Evolutionary conservation across 2,113 vertebrate species (phyloP), one percentile per base, ranked within the genome.

Genomic region (Meleagris gallopavo): DNA sequence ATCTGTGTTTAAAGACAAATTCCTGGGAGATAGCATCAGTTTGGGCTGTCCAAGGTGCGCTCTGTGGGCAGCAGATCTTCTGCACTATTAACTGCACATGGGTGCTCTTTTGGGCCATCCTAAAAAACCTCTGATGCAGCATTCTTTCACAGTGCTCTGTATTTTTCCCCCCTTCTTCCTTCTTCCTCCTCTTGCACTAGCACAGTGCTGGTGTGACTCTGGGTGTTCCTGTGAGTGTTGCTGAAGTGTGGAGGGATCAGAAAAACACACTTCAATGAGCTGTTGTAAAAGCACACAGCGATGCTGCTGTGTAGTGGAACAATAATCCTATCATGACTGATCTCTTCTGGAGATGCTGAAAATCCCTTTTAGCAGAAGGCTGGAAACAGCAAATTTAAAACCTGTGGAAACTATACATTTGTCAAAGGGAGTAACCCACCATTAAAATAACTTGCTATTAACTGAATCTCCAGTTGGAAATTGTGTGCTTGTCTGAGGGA

Each of bases 11-110:
- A 45, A 90, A 79, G 77, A 69, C 57, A 57, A 87, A 93, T 90
- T 86, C 83, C 94, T 95, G 86, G 45, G 74, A 74, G 77, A 40
- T 70, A 6, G 2, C 43, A 85, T 76, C 84, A 89, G 65, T 81
- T 95, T 86, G 86, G 89, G 81, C 70, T 93, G 77, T 58, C 58
- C 66, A 54, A 58, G 89, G 81, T 66, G 43, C 29, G 54, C 20
- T 70, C 66, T 90, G 54, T 0, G 6, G 83, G 84, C 66, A 76
- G 78, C 62, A 89, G 74, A 62, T 74, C 66, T 93, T 57, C 58
- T 45, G 13, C 43, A 3, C 58, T 83, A 25, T 43, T 81, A 34
- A 61, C 24, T 81, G 24, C 27, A 36, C 58, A 22, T 15, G 65
- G 71, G 45, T 89, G n/a, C 30, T 83, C 55, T 89, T 89, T 91